These are phyloP conservation scores for Notothenia rossii DNA, from an alignment of 2,113 vertebrate species.

Conservation along the genomic window DNA sequence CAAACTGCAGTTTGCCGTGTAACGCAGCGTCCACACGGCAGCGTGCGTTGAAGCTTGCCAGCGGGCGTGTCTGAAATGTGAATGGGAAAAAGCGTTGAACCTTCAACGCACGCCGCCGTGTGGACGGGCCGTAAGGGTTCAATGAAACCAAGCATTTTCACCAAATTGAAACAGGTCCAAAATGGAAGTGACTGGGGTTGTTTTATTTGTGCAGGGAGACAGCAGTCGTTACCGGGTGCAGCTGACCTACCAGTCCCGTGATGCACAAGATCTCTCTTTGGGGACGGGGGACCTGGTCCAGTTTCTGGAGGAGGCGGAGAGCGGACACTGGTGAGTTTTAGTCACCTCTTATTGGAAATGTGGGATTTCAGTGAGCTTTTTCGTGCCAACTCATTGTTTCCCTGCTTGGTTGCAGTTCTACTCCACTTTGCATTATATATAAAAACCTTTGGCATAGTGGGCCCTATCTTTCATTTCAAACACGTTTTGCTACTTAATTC, in stretches of 20 bases:
- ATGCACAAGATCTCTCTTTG: conserved; percentile 76
- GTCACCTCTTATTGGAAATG: not conserved
- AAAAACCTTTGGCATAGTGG: not conserved
- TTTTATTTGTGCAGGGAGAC: conserved; percentile 74
- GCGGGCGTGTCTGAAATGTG: too few relatives aligned
- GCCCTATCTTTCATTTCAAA: conserved; percentile 8
- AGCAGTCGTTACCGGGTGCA: conserved; percentile 86
- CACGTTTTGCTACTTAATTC: not conserved
- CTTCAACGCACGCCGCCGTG: too few relatives aligned
- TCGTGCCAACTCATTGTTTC: not conserved
- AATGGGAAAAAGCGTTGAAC: too few relatives aligned
- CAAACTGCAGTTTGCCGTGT: too few relatives aligned
- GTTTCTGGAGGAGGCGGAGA: conserved; percentile 88
- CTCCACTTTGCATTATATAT: not conserved
- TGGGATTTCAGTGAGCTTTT: not conserved
- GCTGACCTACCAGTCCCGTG: conserved; percentile 84
- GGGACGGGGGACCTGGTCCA: conserved; percentile 85
- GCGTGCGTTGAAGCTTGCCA: too few relatives aligned
- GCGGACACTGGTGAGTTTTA: conserved; percentile 88
- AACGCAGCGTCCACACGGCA: too few relatives aligned
- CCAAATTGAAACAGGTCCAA: not conserved
- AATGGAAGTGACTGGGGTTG: not conserved
- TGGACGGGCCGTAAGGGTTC: not conserved
- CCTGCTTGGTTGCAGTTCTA: not conserved
- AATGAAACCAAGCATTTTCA: too few relatives aligned